A percentile compares a stretch with the other conserved stretches of the same genome.
Conservation (phyloP, 2,888 invertebrate species). For the Folsomia candida region DNA sequence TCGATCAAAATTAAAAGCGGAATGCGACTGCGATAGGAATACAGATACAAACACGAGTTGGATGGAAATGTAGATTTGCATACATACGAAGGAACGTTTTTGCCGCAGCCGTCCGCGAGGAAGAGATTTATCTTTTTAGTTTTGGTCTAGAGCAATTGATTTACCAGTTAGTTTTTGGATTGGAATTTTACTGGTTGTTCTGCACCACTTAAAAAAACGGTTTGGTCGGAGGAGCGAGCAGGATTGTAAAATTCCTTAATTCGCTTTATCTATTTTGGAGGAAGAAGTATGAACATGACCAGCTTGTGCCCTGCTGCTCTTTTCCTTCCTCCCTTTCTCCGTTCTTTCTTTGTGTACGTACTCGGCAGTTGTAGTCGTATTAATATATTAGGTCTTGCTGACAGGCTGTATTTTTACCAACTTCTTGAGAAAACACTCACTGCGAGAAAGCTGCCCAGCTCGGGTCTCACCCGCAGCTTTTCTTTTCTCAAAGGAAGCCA, state of each 20-base stretch:
- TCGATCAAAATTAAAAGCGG: too few relatives aligned
- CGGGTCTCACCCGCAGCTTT: background rate
- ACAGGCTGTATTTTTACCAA: slow-evolving; percentile 8
- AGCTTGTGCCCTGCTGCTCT: background rate
- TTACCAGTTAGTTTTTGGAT: slow-evolving; percentile 1
- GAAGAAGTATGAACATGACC: background rate
- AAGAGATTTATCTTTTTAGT: background rate
- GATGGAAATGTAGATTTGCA: too few relatives aligned
- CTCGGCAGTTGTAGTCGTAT: background rate
- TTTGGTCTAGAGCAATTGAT: slow-evolving; percentile 1
- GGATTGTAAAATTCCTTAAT: background rate
- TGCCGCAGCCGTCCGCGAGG: too few relatives aligned
- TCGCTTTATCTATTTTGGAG: background rate
- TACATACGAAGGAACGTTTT: too few relatives aligned
- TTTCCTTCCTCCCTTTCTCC: background rate
- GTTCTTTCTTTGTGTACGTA: too few relatives aligned
- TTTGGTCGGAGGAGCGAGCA: background rate
- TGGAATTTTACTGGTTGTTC: slow-evolving; percentile 9
- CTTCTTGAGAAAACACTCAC: background rate
- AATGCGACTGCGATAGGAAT: too few relatives aligned
- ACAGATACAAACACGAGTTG: too few relatives aligned
- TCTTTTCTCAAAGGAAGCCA: background rate
- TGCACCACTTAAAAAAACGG: background rate
- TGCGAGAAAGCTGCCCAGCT: background rate
- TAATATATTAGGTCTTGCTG: slow-evolving; percentile 1